A percentile compares a stretch with the other conserved stretches of the same genome.
Evolutionary conservation across 2,888 invertebrate genomes (phyloP).

Genomic region (Fragum fragum): DNA sequence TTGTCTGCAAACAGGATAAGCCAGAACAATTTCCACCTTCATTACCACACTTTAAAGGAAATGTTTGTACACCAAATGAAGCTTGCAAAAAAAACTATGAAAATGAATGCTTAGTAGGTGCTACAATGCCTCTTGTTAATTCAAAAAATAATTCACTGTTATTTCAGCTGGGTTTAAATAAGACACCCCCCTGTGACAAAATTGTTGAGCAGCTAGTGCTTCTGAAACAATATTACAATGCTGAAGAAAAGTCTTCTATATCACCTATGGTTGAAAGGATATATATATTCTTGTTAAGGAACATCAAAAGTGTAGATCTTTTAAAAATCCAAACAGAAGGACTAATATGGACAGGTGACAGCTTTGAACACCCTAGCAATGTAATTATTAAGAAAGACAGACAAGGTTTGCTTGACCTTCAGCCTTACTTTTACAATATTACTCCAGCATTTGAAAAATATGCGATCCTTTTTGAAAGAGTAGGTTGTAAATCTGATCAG

Average conservation of each 20-base stretch:
- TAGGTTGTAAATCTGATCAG: conserved; percentile 56
- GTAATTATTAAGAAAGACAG: conserved; percentile 29
- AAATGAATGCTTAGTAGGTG: conserved; percentile 42
- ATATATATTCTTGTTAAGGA: not conserved
- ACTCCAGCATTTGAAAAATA: conserved; percentile 53
- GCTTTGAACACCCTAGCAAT: conserved; percentile 45
- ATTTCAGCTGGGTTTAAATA: conserved; percentile 30
- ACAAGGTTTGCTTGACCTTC: conserved; percentile 40
- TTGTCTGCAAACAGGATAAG: conserved; percentile 18
- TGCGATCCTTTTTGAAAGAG: conserved; percentile 29
- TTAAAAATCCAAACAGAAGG: not conserved
- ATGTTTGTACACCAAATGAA: conserved; percentile 43
- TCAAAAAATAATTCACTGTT: conserved; percentile 3
- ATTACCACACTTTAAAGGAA: conserved; percentile 39
- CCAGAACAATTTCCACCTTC: conserved; percentile 22
- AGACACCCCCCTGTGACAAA: conserved; percentile 17
- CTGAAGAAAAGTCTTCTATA: conserved; percentile 32
- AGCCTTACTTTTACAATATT: conserved; percentile 58
- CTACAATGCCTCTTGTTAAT: conserved; percentile 40
- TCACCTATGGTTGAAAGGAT: conserved; percentile 36
- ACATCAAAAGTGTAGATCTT: not conserved
- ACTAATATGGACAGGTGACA: conserved; percentile 62
- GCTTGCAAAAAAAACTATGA: conserved; percentile 16
- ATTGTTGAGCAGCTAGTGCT: conserved; percentile 47
- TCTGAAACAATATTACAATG: conserved; percentile 38